Evolutionary conservation across 2,797 vertebrate species (phyloP).

Genomic region (Euphonia xanthogaster): DNA sequence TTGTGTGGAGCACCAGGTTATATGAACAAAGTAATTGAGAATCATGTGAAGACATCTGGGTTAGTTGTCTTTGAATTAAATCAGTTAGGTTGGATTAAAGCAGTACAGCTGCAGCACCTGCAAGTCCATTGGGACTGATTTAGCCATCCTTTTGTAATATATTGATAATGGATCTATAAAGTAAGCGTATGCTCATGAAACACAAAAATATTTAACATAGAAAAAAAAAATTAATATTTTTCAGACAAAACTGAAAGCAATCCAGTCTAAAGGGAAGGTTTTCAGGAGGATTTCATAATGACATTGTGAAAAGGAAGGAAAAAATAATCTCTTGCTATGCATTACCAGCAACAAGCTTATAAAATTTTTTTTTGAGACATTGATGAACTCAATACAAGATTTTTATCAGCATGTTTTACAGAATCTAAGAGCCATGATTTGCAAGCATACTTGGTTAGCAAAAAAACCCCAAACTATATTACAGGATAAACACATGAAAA

Average conservation of each 20-base stretch:
- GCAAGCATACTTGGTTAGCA: background rate
- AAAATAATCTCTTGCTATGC: background rate
- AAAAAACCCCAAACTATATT: background rate
- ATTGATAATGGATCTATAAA: background rate
- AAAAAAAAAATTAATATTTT: background rate
- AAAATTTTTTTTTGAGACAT: background rate
- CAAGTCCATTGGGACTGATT: background rate
- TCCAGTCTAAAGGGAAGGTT: background rate
- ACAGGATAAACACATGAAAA: background rate
- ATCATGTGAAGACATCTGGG: background rate
- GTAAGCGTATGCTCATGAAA: background rate
- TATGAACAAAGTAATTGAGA: background rate
- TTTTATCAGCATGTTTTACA: background rate
- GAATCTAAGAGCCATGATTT: background rate
- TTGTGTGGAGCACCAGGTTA: background rate
- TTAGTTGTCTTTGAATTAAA: background rate
- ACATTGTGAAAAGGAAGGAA: background rate
- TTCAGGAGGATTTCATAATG: background rate
- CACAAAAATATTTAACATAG: background rate
- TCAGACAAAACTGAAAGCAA: background rate
- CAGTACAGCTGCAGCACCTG: background rate
- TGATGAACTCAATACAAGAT: background rate
- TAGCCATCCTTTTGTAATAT: background rate
- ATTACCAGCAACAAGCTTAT: background rate
- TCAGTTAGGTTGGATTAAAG: background rate